Evolutionary conservation across 2,888 invertebrate species (phyloP).

Genomic region (Stenichneumon culpator): DNA sequence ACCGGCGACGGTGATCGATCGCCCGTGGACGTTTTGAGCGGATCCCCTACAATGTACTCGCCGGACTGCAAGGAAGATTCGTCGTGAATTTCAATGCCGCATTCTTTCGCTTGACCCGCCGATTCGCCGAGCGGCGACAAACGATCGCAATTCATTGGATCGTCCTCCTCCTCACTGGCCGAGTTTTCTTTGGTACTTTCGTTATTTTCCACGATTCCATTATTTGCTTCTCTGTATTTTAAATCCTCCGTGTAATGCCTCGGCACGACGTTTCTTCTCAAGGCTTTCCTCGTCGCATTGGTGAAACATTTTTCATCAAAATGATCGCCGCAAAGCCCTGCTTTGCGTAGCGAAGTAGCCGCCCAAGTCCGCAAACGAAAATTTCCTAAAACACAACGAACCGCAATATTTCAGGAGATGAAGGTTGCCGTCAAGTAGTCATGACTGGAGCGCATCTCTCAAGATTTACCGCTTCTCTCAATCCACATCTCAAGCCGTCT

Average conservation of each 20-base stretch:
- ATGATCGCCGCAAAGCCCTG: constrained; percentile 61
- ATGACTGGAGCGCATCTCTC: not conserved
- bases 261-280: constrained; percentile 64
- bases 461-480: constrained; percentile 59
- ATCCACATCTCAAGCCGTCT: constrained; percentile 64
- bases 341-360: constrained; percentile 61
- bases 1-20: constrained; percentile 52
- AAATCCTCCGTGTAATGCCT: constrained; percentile 62
- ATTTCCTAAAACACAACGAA: constrained; percentile 43
- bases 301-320: constrained; percentile 62
- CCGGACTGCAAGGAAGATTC: not conserved
- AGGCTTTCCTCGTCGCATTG: constrained; percentile 37
- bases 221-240: constrained; percentile 27
- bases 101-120: not conserved
- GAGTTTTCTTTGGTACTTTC: not conserved
- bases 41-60: constrained; percentile 5
- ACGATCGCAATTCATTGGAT: constrained; percentile 23
- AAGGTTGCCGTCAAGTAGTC: not conserved
- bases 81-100: not conserved
- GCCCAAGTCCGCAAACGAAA: constrained; percentile 65
- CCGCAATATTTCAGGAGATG: not conserved
- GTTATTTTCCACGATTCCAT: not conserved
- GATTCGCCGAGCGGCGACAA: not conserved
- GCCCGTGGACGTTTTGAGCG: not conserved
- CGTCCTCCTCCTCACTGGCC: constrained; percentile 10